phyloP scores from a whole-genome alignment of 1,140 invertebrate genomes.

The Nasonia giraulti region DNA sequence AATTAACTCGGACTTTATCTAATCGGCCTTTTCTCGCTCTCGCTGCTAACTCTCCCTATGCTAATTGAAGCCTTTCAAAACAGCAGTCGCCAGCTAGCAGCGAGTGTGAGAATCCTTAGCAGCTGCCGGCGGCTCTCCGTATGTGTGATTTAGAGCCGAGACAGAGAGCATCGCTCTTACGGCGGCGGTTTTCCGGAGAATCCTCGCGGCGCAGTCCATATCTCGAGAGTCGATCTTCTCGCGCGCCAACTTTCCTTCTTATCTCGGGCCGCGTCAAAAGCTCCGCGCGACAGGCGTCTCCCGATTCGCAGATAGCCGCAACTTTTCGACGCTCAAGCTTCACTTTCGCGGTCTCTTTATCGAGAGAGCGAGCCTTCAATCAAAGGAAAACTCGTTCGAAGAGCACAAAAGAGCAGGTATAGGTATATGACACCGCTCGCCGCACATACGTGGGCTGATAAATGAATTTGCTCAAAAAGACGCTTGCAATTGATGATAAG shows the following conservation, averaged over 20 bases:
- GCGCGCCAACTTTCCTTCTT: constrained; percentile 60
- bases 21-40: background rate
- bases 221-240: constrained; percentile 63
- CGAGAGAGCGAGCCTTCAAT: background rate
- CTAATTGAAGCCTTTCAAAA: background rate
- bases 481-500: background rate
- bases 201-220: constrained; percentile 53
- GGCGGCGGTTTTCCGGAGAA: constrained; percentile 58
- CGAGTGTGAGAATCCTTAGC: too few relatives aligned
- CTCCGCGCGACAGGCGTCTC: constrained; percentile 49
- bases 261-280: constrained; percentile 60
- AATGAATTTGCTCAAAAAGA: background rate
- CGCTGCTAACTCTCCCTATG: background rate
- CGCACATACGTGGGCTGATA: background rate
- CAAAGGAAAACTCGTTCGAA: background rate
- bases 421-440: background rate
- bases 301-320: constrained; percentile 48
- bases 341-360: background rate
- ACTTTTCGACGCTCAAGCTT: constrained; percentile 1
- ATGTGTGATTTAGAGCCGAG: background rate
- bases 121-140: background rate
- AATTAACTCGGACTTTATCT: constrained; percentile 47
- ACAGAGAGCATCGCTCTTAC: constrained; percentile 61
- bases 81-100: background rate
- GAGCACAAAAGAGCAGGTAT: background rate